These are phyloP conservation scores for Herpailurus yagouaroundi DNA, from an alignment of 2,113 vertebrate genomes.

Conservation along the genomic window DNA sequence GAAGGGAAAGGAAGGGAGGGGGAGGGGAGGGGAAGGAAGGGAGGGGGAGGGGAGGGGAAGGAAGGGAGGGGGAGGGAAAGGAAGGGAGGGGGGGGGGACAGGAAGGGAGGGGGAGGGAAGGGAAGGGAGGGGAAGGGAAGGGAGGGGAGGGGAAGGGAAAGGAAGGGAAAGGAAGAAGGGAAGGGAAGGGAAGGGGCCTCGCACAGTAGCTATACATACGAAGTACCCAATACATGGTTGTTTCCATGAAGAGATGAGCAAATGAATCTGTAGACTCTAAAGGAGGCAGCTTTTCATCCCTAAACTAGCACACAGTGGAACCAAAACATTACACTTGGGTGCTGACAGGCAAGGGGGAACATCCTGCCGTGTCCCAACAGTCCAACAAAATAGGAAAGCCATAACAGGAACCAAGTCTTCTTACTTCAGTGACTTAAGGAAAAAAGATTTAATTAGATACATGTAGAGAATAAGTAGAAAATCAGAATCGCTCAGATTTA, in stretches of 20 bases:
- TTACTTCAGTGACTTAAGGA: not conserved
- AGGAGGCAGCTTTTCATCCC: not conserved
- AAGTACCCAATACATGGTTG: not conserved
- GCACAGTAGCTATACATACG: not conserved
- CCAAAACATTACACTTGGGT: not conserved
- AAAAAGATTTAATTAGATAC: not conserved
- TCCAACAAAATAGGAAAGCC: not conserved
- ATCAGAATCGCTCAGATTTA: not conserved
- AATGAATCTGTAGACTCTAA: not conserved
- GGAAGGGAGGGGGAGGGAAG: too few relatives aligned
- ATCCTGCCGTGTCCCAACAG: not conserved
- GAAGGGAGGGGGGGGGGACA: fast-evolving
- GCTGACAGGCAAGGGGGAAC: too few relatives aligned
- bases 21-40: too few relatives aligned
- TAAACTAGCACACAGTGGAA: not conserved
- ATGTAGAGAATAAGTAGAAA: not conserved
- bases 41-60: fast-evolving
- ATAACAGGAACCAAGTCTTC: not conserved
- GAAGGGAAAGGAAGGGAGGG: too few relatives aligned
- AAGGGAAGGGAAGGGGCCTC: too few relatives aligned
- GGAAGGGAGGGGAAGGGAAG: too few relatives aligned
- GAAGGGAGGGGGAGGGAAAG: fast-evolving
- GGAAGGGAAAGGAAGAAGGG: fast-evolving
- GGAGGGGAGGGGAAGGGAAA: fast-evolving
- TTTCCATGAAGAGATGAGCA: not conserved